Evolutionary conservation across 2,113 vertebrate genomes (phyloP).

Genomic region (Suncus etruscus): DNA sequence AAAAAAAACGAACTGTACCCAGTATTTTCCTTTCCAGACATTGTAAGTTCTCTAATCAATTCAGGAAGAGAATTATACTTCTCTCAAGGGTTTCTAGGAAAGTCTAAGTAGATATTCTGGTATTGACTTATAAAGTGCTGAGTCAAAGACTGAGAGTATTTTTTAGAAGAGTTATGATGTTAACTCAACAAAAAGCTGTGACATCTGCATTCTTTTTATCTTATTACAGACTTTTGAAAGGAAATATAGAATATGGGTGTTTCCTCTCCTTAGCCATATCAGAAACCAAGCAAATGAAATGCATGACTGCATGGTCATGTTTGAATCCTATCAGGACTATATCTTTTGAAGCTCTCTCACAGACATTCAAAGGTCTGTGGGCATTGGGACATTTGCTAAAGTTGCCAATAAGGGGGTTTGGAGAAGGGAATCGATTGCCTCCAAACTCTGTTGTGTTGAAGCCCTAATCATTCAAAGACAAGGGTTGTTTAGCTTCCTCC

Average conservation of each 20-base stretch:
- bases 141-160: slow-evolving; percentile 74
- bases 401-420: not conserved
- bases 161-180: slow-evolving; percentile 57
- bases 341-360: not conserved
- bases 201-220: slow-evolving; percentile 36
- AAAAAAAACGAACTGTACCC: not conserved
- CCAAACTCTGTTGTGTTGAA: slow-evolving; percentile 7
- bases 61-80: slow-evolving; percentile 30
- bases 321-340: not conserved
- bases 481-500: not conserved
- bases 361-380: not conserved
- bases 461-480: not conserved
- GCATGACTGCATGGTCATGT: not conserved
- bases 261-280: slow-evolving; percentile 21
- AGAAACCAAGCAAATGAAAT: slow-evolving; percentile 27
- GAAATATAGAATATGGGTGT: not conserved
- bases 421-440: not conserved
- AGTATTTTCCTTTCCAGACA: slow-evolving; percentile 36
- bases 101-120: slow-evolving; percentile 65
- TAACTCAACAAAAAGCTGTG: slow-evolving; percentile 56
- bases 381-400: not conserved
- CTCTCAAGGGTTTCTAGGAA: slow-evolving; percentile 68
- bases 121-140: slow-evolving; percentile 69
- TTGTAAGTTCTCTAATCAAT: slow-evolving; percentile 27
- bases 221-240: slow-evolving; percentile 21